These are phyloP conservation scores for Nymphalis io DNA, from an alignment of 1,140 invertebrate genomes.

Conservation along the genomic window DNA sequence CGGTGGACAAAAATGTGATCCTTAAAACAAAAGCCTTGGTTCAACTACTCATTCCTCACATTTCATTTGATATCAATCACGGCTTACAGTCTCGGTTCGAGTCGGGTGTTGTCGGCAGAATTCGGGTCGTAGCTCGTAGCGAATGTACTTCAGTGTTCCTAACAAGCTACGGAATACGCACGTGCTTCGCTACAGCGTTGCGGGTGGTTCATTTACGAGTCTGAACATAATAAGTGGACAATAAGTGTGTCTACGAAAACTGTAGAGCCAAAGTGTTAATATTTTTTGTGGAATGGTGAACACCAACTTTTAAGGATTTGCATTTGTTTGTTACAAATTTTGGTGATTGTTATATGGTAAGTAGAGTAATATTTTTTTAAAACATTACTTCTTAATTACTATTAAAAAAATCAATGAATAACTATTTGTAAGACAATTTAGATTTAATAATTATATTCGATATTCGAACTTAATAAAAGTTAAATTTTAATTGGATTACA, in stretches of 20 bases:
- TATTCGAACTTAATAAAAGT: too few relatives aligned
- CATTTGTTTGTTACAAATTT: conserved; percentile 38
- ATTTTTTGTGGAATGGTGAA: conserved; percentile 53
- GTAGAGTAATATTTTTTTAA: conserved; percentile 31
- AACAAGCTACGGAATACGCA: conserved; percentile 58
- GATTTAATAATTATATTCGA: too few relatives aligned
- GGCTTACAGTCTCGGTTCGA: conserved; percentile 59
- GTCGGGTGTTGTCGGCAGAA: conserved; percentile 61
- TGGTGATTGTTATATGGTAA: conserved; percentile 63
- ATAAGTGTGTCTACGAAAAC: conserved; percentile 34
- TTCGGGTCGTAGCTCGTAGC: conserved; percentile 61
- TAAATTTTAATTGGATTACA: too few relatives aligned
- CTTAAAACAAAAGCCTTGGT: conserved; percentile 71
- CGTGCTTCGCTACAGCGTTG: conserved; percentile 61
- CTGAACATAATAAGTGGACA: conserved; percentile 31
- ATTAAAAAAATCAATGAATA: neutral
- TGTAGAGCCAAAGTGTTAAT: conserved; percentile 41
- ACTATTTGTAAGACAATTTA: neutral
- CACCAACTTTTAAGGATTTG: conserved; percentile 50
- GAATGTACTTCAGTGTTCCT: conserved; percentile 58
- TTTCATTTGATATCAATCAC: conserved; percentile 80
- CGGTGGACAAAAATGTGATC: conserved; percentile 59
- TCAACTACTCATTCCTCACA: conserved; percentile 77
- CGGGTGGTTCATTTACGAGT: conserved; percentile 42
- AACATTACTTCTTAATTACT: neutral